These are phyloP conservation scores for Venusia cambrica DNA, from an alignment of 2,888 invertebrate genomes.

Conservation along the genomic window DNA sequence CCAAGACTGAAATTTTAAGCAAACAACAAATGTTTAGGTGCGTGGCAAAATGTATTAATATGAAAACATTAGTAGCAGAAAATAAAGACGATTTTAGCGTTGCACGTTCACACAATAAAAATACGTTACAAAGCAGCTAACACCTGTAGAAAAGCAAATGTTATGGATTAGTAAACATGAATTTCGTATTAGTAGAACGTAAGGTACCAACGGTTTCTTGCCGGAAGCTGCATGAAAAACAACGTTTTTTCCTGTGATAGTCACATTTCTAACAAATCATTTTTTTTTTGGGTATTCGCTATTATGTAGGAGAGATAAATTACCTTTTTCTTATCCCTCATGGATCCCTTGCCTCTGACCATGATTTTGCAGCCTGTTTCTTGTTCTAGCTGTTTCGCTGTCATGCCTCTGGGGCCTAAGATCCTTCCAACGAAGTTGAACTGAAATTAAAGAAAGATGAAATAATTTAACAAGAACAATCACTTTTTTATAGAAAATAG, in stretches of 20 bases:
- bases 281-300: background rate
- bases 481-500: too few relatives aligned
- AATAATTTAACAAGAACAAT: slow-evolving; percentile 1
- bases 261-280: background rate
- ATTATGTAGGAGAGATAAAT: background rate
- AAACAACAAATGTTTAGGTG: too few relatives aligned
- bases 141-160: slow-evolving; percentile 27
- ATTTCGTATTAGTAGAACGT: slow-evolving; percentile 20
- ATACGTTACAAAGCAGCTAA: too few relatives aligned
- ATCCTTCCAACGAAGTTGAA: slow-evolving; percentile 99
- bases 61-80: too few relatives aligned
- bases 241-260: slow-evolving; percentile 7
- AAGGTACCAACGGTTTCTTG: slow-evolving; percentile 23
- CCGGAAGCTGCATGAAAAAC: slow-evolving; percentile 25
- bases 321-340: slow-evolving; percentile 99
- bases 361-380: slow-evolving; percentile 99
- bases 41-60: too few relatives aligned
- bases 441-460: slow-evolving; percentile 83
- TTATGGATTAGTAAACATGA: slow-evolving; percentile 21
- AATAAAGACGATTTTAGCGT: too few relatives aligned
- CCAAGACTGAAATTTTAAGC: too few relatives aligned
- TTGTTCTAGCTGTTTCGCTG: slow-evolving; percentile 99
- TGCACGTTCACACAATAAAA: too few relatives aligned
- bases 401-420: slow-evolving; percentile 99
- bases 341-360: slow-evolving; percentile 99